Evolutionary conservation across 1,140 invertebrate species (phyloP), one percentile per base, ranked within the genome.

Genomic region (Zophobas atratus): DNA sequence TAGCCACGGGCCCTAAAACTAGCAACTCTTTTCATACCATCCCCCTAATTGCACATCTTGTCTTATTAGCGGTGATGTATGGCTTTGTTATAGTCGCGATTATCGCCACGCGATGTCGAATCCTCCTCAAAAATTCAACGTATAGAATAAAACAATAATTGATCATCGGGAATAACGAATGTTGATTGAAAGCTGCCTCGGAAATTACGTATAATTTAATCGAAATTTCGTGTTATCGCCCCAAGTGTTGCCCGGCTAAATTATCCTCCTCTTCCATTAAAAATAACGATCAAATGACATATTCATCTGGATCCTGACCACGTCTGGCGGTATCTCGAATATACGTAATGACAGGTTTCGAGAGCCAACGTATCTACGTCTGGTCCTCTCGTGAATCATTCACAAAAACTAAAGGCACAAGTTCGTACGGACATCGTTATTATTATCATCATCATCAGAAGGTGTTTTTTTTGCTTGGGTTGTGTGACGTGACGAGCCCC

Each of bases 301-400:
- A 82, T 82, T 67, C 78, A 81, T 81, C 78, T 75, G 60, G 63
- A 81, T 70, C 70, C 76, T 67, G 73, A 77, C 57, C 70, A 78
- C 76, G 76, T 79, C 74, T 77, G 79, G 70, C 80, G 76, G 79
- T 81, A 79, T 77, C 41, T 71, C 34, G 39, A 43, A 20, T 20
- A 20, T 20, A 55, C 53, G 70, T 83, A 84, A 84, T 84, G 63
- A 83, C 60, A 80, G 83, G 82, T 82, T 84, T 77, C 81, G 63
- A 67, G 57, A 51, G 55, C 74, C 60, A 41, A n/a, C 36, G 20
- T 36, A 41, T 55, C 49, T 70, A 55, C 33, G 49, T 49, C 60
- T 76, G 71, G 73, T 53, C 77, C 75, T 80, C 74, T 60, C 63
- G 39, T 34, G 74, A 63, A 34, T 36, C 77, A 74, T 70, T 55